Evolutionary conservation across 53 echinoderm and acorn worm genomes (phyloP).

Genomic region (Mesocentrotus franciscanus): DNA sequence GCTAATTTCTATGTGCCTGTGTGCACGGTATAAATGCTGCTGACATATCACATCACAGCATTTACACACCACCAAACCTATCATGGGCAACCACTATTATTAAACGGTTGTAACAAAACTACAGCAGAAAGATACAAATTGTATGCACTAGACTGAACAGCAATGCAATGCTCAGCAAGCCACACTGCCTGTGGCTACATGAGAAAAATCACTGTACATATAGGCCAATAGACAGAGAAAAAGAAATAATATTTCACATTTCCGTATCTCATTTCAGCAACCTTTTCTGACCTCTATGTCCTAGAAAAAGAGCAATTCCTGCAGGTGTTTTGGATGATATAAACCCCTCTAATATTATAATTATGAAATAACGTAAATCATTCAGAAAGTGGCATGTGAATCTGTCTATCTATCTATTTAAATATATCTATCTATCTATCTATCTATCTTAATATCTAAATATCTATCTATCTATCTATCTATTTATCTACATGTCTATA

Average conservation of each 20-base stretch:
- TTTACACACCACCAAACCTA: neutral
- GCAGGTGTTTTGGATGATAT: neutral
- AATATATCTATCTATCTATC: neutral
- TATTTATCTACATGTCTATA: neutral
- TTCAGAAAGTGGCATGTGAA: no score
- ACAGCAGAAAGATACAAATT: neutral
- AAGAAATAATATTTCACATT: neutral
- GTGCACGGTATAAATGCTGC: neutral
- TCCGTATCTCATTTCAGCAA: neutral
- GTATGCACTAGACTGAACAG: neutral
- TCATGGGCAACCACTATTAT: neutral
- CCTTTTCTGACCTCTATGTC: neutral
- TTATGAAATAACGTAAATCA: no score
- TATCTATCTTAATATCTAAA: no score
- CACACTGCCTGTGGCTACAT: neutral
- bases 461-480: neutral
- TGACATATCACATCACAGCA: neutral
- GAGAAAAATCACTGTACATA: no score
- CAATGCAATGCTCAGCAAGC: neutral
- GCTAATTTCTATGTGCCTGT: no score
- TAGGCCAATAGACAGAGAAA: no score
- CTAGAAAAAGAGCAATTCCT: neutral
- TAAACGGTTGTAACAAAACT: neutral
- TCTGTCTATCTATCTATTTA: slow-evolving; percentile 38
- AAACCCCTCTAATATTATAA: neutral